Evolutionary conservation across 2,113 vertebrate species (phyloP).

Genomic region (Leuciscus idus): DNA sequence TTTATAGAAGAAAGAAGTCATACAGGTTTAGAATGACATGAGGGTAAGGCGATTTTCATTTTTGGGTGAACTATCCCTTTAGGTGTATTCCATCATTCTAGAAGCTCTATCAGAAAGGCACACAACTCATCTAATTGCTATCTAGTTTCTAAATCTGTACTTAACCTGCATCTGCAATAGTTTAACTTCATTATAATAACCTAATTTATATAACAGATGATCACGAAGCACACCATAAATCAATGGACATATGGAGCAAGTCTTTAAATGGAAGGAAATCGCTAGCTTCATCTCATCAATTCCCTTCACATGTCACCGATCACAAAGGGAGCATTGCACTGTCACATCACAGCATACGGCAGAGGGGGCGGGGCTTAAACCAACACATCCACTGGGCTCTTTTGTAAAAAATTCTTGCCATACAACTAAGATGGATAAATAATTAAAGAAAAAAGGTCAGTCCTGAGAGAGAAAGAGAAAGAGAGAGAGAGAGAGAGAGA

Average conservation of each 20-base stretch:
- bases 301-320: conserved; percentile 48
- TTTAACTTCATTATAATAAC: conserved; percentile 67
- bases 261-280: conserved; percentile 63
- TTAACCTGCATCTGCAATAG: conserved; percentile 34
- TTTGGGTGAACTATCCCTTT: neutral
- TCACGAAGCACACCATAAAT: conserved; percentile 60
- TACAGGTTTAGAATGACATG: neutral
- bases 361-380: conserved; percentile 7
- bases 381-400: conserved; percentile 38
- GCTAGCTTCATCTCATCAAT: conserved; percentile 43
- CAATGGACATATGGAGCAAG: conserved; percentile 57
- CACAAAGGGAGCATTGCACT: conserved; percentile 43
- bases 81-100: conserved; percentile 3
- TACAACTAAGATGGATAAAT: conserved; percentile 49
- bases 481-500: conserved; percentile 51
- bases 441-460: conserved; percentile 63
- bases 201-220: conserved; percentile 66
- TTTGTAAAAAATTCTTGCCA: conserved; percentile 45
- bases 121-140: conserved; percentile 8
- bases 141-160: conserved; percentile 46
- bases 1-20: conserved; percentile 4
- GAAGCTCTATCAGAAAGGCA: conserved; percentile 33
- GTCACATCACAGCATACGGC: conserved; percentile 32
- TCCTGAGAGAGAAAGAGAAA: conserved; percentile 46
- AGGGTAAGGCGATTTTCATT: neutral